Conservation (phyloP, 2,888 invertebrate genomes). For the Stenchaetothrips biformis region DNA sequence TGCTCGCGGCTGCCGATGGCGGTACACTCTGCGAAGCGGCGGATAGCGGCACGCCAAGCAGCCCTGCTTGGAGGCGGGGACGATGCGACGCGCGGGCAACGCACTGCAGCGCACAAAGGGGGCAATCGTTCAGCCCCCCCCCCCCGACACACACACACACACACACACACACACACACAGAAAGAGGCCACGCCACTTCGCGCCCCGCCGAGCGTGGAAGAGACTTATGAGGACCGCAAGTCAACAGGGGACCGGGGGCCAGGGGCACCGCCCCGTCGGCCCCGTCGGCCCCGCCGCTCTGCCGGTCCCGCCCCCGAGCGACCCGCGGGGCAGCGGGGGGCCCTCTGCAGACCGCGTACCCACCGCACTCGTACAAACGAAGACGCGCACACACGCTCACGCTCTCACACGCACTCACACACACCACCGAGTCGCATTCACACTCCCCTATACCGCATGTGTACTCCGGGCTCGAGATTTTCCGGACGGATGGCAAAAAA, state of each 20-base stretch:
- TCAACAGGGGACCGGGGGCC: not conserved
- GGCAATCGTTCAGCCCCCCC: not conserved
- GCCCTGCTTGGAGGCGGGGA: too few relatives aligned
- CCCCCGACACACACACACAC: conserved; percentile 1
- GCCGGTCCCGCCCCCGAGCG: not conserved
- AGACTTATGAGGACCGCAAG: conserved; percentile 1
- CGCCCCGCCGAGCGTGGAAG: not conserved
- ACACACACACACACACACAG: not conserved
- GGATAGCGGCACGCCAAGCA: too few relatives aligned
- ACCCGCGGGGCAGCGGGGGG: not conserved
- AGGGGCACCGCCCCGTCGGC: not conserved
- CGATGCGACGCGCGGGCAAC: too few relatives aligned
- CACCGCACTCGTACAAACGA: not conserved
- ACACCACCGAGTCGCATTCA: not conserved
- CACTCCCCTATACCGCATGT: not conserved
- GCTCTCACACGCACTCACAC: not conserved
- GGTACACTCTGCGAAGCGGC: too few relatives aligned
- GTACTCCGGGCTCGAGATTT: not conserved
- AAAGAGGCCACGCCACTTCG: not conserved
- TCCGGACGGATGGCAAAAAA: not conserved
- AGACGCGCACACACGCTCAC: not conserved
- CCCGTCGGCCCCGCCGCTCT: not conserved
- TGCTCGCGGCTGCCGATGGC: not conserved
- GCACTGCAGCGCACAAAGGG: not conserved
- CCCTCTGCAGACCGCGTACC: not conserved